Percentiles rank a stretch among this genome's conserved stretches.
Conservation (phyloP, 2,797 vertebrate genomes). For the Urocyon cinereoargenteus region DNA sequence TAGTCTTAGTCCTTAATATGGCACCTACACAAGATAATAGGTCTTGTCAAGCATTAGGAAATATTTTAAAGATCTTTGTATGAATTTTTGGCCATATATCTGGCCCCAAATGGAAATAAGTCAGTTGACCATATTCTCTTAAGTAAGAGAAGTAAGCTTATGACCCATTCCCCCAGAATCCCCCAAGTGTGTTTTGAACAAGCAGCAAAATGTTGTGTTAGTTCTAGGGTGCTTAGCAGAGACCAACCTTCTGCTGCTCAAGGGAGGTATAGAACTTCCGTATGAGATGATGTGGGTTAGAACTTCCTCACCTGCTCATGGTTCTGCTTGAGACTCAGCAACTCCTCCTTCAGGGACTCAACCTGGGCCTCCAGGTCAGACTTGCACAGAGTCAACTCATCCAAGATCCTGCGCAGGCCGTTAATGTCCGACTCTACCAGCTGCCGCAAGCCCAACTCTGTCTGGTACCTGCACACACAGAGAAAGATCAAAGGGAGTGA, state of each 20-base stretch:
- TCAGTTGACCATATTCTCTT: not conserved
- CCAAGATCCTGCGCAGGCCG: constrained; percentile 92
- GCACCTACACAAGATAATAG: not conserved
- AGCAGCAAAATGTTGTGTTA: not conserved
- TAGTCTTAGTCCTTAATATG: not conserved
- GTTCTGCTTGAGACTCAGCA: constrained; percentile 94
- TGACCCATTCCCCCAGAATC: not conserved
- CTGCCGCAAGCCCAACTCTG: constrained; percentile 91
- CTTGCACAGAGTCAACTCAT: constrained; percentile 86
- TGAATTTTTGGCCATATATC: not conserved
- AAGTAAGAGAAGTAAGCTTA: not conserved
- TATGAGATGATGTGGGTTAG: too few species aligned
- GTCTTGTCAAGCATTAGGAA: not conserved
- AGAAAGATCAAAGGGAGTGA: not conserved
- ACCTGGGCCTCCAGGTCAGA: constrained; percentile 64
- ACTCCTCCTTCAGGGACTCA: constrained; percentile 94
- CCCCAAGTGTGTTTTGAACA: not conserved
- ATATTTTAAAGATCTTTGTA: not conserved
- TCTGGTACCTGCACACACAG: constrained; percentile 90
- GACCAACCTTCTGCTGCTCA: not conserved
- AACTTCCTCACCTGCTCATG: constrained; percentile 90
- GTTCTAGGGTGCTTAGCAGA: not conserved
- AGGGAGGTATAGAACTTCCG: not conserved
- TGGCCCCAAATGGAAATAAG: not conserved
- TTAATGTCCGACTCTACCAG: constrained; percentile 94